phyloP scores from a whole-genome alignment of 2,113 vertebrate genomes.

The Urocitellus parryii region DNA sequence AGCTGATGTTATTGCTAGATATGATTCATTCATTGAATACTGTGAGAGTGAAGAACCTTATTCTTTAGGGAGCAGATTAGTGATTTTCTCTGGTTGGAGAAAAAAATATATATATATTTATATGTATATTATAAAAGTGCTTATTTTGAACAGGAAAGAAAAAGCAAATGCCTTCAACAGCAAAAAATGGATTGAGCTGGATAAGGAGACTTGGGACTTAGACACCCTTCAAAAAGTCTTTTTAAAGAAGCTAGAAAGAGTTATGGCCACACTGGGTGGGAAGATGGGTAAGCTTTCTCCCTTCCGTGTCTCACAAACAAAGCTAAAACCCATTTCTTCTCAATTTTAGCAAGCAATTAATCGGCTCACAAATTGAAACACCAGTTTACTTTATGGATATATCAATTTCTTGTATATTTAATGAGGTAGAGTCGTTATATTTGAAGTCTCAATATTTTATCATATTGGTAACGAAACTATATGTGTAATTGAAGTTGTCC shows the following conservation, averaged over 20 bases:
- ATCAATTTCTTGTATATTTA: background rate
- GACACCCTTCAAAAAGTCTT: background rate
- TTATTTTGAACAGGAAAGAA: background rate
- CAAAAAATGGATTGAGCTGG: background rate
- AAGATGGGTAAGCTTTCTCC: background rate
- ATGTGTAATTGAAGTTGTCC: background rate
- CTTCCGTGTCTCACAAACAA: background rate
- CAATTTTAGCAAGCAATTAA: background rate
- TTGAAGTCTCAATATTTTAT: background rate
- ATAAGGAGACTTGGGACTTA: background rate
- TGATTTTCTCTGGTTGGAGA: background rate
- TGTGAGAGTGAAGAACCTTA: background rate
- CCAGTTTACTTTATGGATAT: background rate
- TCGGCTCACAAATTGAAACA: background rate
- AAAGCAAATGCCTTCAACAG: background rate
- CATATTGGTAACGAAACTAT: background rate
- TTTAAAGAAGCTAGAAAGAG: slow-evolving; percentile 27
- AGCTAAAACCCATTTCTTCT: background rate
- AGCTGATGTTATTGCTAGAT: background rate
- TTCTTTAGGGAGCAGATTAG: background rate
- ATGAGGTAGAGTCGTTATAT: background rate
- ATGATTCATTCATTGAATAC: background rate
- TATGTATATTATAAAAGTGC: background rate
- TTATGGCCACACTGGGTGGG: background rate
- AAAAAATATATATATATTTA: background rate